Evolutionary conservation across 2,888 invertebrate genomes (phyloP).

Genomic region (Agonopterix alstromeriana): DNA sequence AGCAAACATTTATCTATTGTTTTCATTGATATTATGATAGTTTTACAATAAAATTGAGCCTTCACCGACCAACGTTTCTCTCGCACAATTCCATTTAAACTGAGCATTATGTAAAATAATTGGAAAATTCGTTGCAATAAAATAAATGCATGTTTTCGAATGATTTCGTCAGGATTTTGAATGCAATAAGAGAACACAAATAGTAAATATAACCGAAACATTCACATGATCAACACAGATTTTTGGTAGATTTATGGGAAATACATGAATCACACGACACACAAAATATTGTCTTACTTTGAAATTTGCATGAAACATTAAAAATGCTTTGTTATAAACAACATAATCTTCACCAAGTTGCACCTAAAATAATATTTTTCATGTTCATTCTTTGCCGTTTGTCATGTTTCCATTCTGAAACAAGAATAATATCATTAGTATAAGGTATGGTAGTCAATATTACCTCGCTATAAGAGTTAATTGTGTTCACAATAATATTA

Average conservation of each 20-base stretch:
- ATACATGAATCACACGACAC: no score
- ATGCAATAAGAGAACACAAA: no score
- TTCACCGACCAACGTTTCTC: slow-evolving; percentile 4
- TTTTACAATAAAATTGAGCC: slow-evolving; percentile 4
- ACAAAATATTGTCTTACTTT: no score
- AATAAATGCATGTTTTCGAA: slow-evolving; percentile 23
- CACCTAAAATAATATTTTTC: slow-evolving; percentile 8
- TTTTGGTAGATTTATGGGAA: no score
- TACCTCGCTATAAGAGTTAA: neutral
- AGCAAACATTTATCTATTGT: no score
- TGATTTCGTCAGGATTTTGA: slow-evolving; percentile 15
- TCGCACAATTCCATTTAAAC: neutral
- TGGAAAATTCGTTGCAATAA: slow-evolving; percentile 30
- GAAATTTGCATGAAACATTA: neutral
- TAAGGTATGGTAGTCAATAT: neutral
- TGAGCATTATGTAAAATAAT: neutral
- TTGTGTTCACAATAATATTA: no score
- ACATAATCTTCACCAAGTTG: neutral
- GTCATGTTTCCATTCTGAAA: slow-evolving; percentile 57
- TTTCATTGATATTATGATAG: no score
- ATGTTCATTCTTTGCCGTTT: slow-evolving; percentile 47
- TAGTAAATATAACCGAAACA: no score
- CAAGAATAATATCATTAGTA: slow-evolving; percentile 9
- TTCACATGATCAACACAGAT: no score
- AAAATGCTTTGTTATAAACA: neutral